phyloP scores from a whole-genome alignment of 2,888 invertebrate genomes.

The Cyaniris semiargus region DNA sequence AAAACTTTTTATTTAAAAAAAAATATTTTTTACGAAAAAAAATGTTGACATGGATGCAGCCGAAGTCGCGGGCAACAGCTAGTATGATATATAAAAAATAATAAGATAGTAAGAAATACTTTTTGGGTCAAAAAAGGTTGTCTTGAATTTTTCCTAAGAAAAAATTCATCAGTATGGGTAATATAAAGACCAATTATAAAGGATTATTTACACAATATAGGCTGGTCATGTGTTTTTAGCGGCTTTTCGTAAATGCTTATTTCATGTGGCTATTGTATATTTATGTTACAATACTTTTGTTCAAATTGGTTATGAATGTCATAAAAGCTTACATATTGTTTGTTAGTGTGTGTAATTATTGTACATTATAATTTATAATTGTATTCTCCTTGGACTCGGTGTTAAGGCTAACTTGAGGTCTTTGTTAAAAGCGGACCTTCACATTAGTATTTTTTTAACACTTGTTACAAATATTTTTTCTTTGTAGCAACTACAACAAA shows the following conservation, averaged over 20 bases:
- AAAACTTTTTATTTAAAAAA: too few species aligned
- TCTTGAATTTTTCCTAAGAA: background rate
- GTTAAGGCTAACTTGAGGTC: background rate
- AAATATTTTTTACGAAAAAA: too few species aligned
- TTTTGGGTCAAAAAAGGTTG: background rate
- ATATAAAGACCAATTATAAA: too few species aligned
- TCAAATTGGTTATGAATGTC: background rate
- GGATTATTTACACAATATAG: background rate
- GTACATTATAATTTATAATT: constrained; percentile 3
- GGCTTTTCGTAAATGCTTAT: background rate
- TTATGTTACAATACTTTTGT: background rate
- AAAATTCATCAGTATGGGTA: background rate
- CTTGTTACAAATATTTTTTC: background rate
- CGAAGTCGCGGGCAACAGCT: too few species aligned
- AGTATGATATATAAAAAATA: background rate
- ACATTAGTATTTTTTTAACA: background rate
- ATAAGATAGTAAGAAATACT: too few species aligned
- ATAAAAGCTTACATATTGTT: background rate
- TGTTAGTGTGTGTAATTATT: background rate
- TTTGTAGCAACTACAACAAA: constrained; percentile 23
- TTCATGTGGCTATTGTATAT: background rate
- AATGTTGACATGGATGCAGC: too few species aligned
- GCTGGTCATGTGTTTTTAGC: background rate
- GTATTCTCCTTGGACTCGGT: background rate
- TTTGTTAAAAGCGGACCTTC: background rate